Percentiles rank a stretch among this genome's conserved stretches.
These are phyloP conservation scores for Piscicola geometra DNA, from an alignment of 2,888 invertebrate genomes.

Conservation along the genomic window DNA sequence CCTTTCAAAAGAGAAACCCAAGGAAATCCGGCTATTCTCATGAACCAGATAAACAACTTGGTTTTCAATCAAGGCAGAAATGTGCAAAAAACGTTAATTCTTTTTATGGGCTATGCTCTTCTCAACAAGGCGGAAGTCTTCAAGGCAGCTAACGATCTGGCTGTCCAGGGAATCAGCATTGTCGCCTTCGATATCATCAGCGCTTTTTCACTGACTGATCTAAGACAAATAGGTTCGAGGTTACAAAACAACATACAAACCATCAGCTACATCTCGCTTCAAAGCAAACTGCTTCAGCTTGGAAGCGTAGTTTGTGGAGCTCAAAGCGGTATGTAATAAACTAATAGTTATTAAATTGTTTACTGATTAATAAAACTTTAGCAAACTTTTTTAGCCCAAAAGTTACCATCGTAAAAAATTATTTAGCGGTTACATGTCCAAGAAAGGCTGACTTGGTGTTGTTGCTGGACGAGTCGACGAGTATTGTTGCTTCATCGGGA, in stretches of 20 bases:
- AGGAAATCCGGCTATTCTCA: not conserved
- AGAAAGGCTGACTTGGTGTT: slow-evolving; percentile 36
- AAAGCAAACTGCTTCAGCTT: slow-evolving; percentile 25
- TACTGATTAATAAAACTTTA: no score
- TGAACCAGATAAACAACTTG: not conserved
- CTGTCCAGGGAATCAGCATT: slow-evolving; percentile 9
- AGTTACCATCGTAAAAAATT: not conserved
- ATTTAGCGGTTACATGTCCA: slow-evolving; percentile 31
- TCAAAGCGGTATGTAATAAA: slow-evolving; percentile 27
- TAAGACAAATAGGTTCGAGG: slow-evolving; percentile 20
- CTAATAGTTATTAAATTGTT: not conserved
- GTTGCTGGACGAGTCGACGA: slow-evolving; percentile 36
- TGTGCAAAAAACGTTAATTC: slow-evolving; percentile 29
- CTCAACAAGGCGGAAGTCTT: not conserved
- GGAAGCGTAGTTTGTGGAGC: slow-evolving; percentile 24
- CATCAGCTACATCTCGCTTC: slow-evolving; percentile 20
- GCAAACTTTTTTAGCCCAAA: no score
- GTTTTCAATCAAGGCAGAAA: slow-evolving; percentile 11
- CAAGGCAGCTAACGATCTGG: not conserved
- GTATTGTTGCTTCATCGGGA: slow-evolving; percentile 24
- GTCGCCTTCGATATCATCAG: slow-evolving; percentile 31
- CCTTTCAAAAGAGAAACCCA: slow-evolving; percentile 24
- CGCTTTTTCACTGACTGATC: not conserved
- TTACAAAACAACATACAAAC: slow-evolving; percentile 23
- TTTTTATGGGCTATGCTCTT: slow-evolving; percentile 26